phyloP scores from a whole-genome alignment of 2,113 vertebrate species.

The Pachycephala philippinensis region DNA sequence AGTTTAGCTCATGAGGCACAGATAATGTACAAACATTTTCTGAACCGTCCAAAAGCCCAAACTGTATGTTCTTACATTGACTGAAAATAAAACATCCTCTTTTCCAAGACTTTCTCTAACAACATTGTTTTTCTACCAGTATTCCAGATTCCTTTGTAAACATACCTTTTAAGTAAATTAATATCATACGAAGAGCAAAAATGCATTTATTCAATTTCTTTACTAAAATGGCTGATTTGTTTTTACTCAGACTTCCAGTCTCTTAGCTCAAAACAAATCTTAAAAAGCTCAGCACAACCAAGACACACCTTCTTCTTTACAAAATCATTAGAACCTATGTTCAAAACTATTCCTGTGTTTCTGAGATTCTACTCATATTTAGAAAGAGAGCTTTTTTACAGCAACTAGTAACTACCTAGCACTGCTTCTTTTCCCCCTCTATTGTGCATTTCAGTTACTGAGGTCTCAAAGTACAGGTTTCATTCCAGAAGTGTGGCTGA shows the following conservation, averaged over 20 bases:
- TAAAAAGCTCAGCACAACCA: background rate
- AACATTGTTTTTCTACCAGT: background rate
- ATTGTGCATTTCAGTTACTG: background rate
- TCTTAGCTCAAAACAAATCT: background rate
- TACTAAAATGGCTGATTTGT: background rate
- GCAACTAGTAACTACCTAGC: background rate
- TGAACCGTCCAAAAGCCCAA: background rate
- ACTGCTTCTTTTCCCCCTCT: background rate
- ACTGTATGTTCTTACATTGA: background rate
- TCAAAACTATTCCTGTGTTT: background rate
- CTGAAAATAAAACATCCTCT: background rate
- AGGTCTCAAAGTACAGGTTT: background rate
- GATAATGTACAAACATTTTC: background rate
- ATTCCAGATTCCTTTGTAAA: background rate
- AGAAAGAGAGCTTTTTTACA: background rate
- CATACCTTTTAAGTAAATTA: background rate
- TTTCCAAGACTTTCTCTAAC: background rate
- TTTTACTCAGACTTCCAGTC: background rate
- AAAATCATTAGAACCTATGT: background rate
- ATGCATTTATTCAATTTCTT: background rate
- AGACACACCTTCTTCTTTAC: background rate
- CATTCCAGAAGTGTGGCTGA: background rate
- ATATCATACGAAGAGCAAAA: background rate
- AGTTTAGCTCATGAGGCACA: background rate
- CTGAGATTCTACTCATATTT: background rate